Base-by-base conservation (phyloP, 2,113 vertebrate genomes). In the Lanius collurio region DNA sequence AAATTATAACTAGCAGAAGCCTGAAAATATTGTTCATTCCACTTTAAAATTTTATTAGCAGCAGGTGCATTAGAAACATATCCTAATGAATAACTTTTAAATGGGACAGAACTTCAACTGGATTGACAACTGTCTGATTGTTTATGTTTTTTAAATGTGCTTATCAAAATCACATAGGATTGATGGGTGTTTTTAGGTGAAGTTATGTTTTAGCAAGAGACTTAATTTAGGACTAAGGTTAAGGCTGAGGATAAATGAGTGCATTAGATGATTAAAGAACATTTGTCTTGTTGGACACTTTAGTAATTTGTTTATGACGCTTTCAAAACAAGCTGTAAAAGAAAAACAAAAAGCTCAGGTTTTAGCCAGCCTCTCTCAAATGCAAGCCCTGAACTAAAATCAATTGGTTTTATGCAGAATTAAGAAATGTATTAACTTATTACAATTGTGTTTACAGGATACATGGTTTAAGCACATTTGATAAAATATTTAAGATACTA, bases 221-320 rank as follows among this genome's bases (percentile, higher is more conserved):
- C 98, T 98, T 99, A 98, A 98, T 99, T 98, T 98, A 98, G 98
- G 95, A 98, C 97, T 98, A 98, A 98, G 98, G 98, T 98, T 98
- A 98, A 97, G 75, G 97, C 98, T 98, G 97, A 98, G 98, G 97
- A 98, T 98, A 99, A 98, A 98, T 98, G 98, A 98, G 97, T 98
- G 95, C 98, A 98, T 99, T 98, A 98, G 98, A 98, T 98, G 98
- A 99, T 99, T 99, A 99, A 99, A 98, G 98, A 97, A 98, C 98
- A 99, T 99, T 99, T 98, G 98, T 99, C 98, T 99, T 98, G 97
- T 96, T 88, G 96, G 97, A 98, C 98, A 97, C 88, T 96, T 93
- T 77, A 97, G 97, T 97, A 97, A 97, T 98, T 98, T 98, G 98
- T 98, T 98, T 98, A 98, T 98, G 98, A 98, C 97, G 86, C 97